phyloP scores from a whole-genome alignment of 2,888 invertebrate species.

The Drosophila cyrtoloma region DNA sequence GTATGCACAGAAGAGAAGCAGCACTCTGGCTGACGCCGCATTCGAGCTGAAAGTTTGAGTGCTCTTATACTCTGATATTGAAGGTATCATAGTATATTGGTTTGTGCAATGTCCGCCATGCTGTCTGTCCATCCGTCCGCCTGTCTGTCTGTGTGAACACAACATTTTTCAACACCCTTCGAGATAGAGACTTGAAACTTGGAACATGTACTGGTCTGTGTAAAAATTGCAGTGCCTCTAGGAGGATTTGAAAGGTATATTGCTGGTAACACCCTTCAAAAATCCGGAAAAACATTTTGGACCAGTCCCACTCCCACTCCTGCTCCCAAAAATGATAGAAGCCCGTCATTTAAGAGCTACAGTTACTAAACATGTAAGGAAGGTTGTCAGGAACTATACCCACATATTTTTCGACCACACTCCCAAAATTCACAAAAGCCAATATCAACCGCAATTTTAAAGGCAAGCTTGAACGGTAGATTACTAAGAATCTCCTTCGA shows the following conservation, averaged over 20 bases:
- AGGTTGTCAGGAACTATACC: not conserved
- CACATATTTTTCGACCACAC: too few species aligned
- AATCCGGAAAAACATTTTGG: not conserved
- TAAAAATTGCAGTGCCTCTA: not conserved
- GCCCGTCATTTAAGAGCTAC: not conserved
- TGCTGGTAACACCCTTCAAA: not conserved
- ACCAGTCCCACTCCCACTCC: not conserved
- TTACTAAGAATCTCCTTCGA: not conserved
- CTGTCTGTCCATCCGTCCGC: too few species aligned
- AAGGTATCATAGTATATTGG: not conserved
- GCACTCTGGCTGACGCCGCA: conserved; percentile 7
- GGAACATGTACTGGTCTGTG: not conserved
- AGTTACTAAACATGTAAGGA: not conserved
- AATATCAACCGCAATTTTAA: not conserved
- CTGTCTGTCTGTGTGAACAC: not conserved
- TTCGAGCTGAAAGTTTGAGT: conserved; percentile 33
- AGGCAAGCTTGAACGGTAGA: not conserved
- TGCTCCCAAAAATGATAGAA: not conserved
- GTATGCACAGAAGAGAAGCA: conserved; percentile 43
- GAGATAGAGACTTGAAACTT: not conserved
- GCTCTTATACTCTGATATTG: conserved; percentile 6
- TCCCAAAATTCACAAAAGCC: not conserved
- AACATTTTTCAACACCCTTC: not conserved
- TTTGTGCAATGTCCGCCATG: not conserved
- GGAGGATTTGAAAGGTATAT: not conserved